Evolutionary conservation across 1,140 invertebrate species (phyloP), one percentile per base, ranked within the genome.

Genomic region (Penaeus vannamei): DNA sequence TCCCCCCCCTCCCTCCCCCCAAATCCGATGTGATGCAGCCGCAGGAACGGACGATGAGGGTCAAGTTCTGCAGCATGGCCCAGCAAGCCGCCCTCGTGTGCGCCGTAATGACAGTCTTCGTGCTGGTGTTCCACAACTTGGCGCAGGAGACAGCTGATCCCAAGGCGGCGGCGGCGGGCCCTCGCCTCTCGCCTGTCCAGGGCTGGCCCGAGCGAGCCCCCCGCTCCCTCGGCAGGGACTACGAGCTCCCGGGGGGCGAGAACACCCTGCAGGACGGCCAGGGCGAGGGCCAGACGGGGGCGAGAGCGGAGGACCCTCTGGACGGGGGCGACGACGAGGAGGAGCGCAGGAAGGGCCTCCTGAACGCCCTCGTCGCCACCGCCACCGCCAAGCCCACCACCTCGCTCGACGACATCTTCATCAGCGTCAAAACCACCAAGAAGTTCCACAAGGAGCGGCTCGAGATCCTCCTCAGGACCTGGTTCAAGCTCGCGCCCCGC

Each of bases 361-460:
- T 84, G 5, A 90, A 77, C 53, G 59, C 76, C 14, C 29, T 85
- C n/a, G 86, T 90, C 26, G 90, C 90, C 10, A 90, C 90, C 93
- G 96, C 95, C 91, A 94, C 94, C 92, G 94, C 94, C 91, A 95
- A 94, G 90, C 95, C 95, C 91, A 94, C 95, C 81, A 96, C 96
- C 72, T 95, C 94, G 84, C 94, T 98, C 87, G 94, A 97, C 93
- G 97, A 98, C 93, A 94, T 98, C 91, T 98, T 98, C 93, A 96
- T 99, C 92, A 98, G 97, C 94, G 97, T 99, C 29, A 99, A 99
- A 94, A 98, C 98, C 80, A 98, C 97, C 59, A 96, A 96, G 92
- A 95, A 95, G 93, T 98, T 97, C 94, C 97, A 98, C 93, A 93
- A 95, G 88, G 95, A 95, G 59, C 94, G 98, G 90, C 92, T 99